Evolutionary conservation across 2,888 invertebrate species (phyloP).

Genomic region (Plebejus argus): DNA sequence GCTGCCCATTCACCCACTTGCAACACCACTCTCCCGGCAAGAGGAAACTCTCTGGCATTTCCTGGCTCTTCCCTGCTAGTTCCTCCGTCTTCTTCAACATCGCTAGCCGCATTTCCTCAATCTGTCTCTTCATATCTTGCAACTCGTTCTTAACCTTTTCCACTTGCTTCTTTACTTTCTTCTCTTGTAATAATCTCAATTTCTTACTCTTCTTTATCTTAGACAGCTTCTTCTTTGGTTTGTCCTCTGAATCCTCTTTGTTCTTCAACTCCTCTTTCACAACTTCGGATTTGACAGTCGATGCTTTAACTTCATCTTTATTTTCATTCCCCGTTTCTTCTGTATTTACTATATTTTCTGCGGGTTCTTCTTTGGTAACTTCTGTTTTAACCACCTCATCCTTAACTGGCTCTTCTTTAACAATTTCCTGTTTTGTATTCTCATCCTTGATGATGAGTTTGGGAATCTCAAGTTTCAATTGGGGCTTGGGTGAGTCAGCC

Average conservation of each 20-base stretch:
- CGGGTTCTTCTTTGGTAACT: conserved; percentile 34
- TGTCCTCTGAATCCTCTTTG: conserved; percentile 41
- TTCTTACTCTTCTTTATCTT: conserved; percentile 63
- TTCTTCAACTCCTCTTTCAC: conserved; percentile 35
- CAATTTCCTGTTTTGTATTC: conserved; percentile 32
- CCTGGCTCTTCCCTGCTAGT: conserved; percentile 43
- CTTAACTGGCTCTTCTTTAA: conserved; percentile 35
- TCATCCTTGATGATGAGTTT: conserved; percentile 40
- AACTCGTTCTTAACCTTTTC: conserved; percentile 64
- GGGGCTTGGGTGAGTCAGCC: conserved; percentile 47
- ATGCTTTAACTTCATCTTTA: conserved; percentile 24
- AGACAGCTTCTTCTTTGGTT: conserved; percentile 49
- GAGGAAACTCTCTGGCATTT: conserved; percentile 59
- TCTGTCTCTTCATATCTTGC: conserved; percentile 63
- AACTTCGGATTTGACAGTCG: conserved; percentile 44
- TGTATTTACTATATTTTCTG: conserved; percentile 30
- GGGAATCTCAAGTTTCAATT: conserved; percentile 42
- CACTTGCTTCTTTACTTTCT: conserved; percentile 64
- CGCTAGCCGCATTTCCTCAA: conserved; percentile 66
- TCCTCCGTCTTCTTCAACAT: conserved; percentile 58
- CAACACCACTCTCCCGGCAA: conserved; percentile 83
- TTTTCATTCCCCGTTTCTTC: conserved; percentile 33
- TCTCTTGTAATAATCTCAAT: conserved; percentile 57
- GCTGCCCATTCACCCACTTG: conserved; percentile 86
- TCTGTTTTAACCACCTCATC: conserved; percentile 12